Evolutionary conservation across 1,140 invertebrate genomes (phyloP).

Genomic region (Galleria mellonella): DNA sequence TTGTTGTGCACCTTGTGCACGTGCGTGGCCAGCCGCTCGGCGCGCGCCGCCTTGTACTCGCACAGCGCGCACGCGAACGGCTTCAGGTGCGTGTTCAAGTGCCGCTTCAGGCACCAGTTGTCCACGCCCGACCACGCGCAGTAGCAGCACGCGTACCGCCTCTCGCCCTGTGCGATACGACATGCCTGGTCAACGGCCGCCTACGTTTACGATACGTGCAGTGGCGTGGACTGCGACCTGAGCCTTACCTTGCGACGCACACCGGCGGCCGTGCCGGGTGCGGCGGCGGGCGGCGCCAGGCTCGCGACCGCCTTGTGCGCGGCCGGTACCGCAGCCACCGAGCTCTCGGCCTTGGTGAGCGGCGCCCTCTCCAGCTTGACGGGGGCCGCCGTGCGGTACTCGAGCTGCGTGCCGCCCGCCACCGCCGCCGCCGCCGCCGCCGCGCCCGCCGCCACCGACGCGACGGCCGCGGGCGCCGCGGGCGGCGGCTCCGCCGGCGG

Average conservation of each 20-base stretch:
- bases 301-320: slow-evolving; percentile 18
- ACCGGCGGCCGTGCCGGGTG: slow-evolving; percentile 16
- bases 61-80: slow-evolving; percentile 91
- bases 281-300: slow-evolving; percentile 19
- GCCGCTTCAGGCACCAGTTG: slow-evolving; percentile 93
- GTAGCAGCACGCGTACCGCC: slow-evolving; percentile 87
- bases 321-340: slow-evolving; percentile 12
- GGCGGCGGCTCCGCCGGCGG: slow-evolving; percentile 68
- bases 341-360: slow-evolving; percentile 35
- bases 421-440: slow-evolving; percentile 36
- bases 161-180: slow-evolving; percentile 65
- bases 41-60: slow-evolving; percentile 92
- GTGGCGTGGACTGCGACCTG: too few relatives aligned
- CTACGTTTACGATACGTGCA: too few relatives aligned
- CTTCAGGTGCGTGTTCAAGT: slow-evolving; percentile 93
- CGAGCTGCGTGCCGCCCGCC: slow-evolving; percentile 75
- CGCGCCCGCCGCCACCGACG: slow-evolving; percentile 73
- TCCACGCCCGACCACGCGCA: slow-evolving; percentile 94
- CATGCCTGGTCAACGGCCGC: too few relatives aligned
- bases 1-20: slow-evolving; percentile 94
- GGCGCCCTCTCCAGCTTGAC: slow-evolving; percentile 46
- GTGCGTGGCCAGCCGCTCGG: slow-evolving; percentile 90
- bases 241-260: slow-evolving; percentile 35
- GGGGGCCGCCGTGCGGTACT: slow-evolving; percentile 25
- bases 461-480: slow-evolving; percentile 68